Evolutionary conservation across 2,113 vertebrate genomes (phyloP).

Genomic region (Puntigrus tetrazona): DNA sequence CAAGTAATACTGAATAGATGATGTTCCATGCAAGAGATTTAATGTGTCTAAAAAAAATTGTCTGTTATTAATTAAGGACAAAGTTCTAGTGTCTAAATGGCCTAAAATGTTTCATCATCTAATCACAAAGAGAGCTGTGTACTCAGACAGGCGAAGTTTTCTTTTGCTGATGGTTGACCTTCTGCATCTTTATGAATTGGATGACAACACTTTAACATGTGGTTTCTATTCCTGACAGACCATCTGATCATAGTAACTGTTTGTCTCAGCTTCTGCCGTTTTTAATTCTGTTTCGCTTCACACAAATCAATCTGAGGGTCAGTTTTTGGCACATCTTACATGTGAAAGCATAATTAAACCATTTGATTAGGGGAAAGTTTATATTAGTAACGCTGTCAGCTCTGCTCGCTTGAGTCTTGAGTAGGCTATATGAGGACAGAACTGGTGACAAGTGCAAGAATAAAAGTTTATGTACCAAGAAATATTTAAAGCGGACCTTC

Average conservation of each 20-base stretch:
- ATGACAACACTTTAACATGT: neutral
- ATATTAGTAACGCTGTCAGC: neutral
- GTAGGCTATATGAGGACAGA: neutral
- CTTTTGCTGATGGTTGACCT: neutral
- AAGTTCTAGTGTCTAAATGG: neutral
- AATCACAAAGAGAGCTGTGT: neutral
- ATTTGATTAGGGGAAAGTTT: neutral
- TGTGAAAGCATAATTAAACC: neutral
- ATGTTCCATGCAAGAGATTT: neutral
- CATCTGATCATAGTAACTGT: neutral
- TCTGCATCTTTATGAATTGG: neutral
- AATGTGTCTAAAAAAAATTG: neutral
- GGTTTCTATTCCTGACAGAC: neutral
- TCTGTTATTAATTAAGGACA: neutral
- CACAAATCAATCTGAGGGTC: neutral
- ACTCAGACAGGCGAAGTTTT: neutral
- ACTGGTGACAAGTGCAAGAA: neutral
- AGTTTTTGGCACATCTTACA: neutral
- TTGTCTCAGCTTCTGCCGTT: neutral
- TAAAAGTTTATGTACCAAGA: neutral
- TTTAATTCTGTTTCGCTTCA: neutral
- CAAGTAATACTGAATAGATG: neutral
- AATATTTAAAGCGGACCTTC: neutral
- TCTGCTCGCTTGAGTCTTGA: neutral
- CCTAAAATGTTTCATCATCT: neutral